Evolutionary conservation across 2,113 vertebrate genomes (phyloP), one percentile per base, ranked within the genome.

Genomic region (Pavo muticus): DNA sequence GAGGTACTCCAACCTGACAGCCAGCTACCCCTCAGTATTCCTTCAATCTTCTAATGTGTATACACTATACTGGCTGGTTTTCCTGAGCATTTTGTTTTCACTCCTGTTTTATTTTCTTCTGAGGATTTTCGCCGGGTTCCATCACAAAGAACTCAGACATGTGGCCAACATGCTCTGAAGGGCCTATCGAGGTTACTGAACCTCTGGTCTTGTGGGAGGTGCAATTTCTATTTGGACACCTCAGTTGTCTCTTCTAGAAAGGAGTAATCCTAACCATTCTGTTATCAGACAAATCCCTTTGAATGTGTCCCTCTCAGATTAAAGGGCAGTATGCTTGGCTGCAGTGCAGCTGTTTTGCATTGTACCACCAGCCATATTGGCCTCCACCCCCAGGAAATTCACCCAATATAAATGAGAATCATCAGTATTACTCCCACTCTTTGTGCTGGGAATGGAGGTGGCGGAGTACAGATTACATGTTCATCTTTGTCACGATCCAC

Each of bases 221-320:
- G 72, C 79, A 73, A 68, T 92, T 94, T 87, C 89, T 94, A 64
- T 80, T 94, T 90, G 87, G 65, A 91, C 42, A 77, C 42, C 50
- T 88, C 93, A 75, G 52, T 75, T 90, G 64, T 77, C 75, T 85
- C 35, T 80, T 95, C 90, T 83, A 91, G 79, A 97, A 94, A 85
- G 45, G 23, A 90, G 20, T 88, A 90, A 91, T 90, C 56, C 65
- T 88, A 91, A 80, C 45, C 68, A 64, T 90, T 91, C 60, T 87
- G 75, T 39, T 65, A 94, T 90, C 68, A 95, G 83, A 93, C 73
- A 95, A 96, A 96, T 95, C 65, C 74, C 77, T 94, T 90, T 92
- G 78, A 79, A 79, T 91, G 21, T 39, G 35, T 71, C 73, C 63
- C 57, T 92, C 76, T 92, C 90, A 95, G 47, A 94, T 95, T 88